Conservation (phyloP, 2,888 invertebrate species). For the Drosophila falleni region DNA sequence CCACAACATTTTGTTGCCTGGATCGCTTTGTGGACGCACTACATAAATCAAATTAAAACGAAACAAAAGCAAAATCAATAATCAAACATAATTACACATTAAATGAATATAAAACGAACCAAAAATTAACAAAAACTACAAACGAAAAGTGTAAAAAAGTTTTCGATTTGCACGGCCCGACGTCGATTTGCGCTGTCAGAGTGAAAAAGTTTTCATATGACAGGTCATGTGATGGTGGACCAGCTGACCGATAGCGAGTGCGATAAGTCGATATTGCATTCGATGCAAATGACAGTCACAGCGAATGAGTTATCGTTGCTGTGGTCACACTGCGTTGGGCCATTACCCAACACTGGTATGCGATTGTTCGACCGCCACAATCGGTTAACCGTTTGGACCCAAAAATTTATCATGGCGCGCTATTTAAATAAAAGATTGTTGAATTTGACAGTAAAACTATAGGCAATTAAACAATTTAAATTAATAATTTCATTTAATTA, state of each 20-base stretch:
- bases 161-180: constrained; percentile 64
- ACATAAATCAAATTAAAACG: constrained; percentile 42
- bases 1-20: constrained; percentile 72
- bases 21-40: constrained; percentile 57
- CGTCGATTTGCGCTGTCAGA: constrained; percentile 80
- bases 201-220: constrained; percentile 83
- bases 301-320: background rate
- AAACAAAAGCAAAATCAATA: constrained; percentile 55
- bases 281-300: constrained; percentile 30
- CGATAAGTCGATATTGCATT: constrained; percentile 29
- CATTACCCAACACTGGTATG: too few species aligned
- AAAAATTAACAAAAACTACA: constrained; percentile 73
- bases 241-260: constrained; percentile 55
- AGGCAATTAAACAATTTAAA: too few species aligned
- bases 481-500: too few species aligned
- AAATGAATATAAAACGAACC: constrained; percentile 60
- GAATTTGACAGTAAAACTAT: too few species aligned
- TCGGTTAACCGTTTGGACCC: too few species aligned
- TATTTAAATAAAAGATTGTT: too few species aligned
- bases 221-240: constrained; percentile 83
- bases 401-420: too few species aligned
- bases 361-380: too few species aligned
- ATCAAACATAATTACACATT: constrained; percentile 49
- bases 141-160: constrained; percentile 71
- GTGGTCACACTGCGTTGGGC: background rate